Base-by-base conservation (phyloP, 2,888 invertebrate genomes). In the Lasioglossum oenotherae region DNA sequence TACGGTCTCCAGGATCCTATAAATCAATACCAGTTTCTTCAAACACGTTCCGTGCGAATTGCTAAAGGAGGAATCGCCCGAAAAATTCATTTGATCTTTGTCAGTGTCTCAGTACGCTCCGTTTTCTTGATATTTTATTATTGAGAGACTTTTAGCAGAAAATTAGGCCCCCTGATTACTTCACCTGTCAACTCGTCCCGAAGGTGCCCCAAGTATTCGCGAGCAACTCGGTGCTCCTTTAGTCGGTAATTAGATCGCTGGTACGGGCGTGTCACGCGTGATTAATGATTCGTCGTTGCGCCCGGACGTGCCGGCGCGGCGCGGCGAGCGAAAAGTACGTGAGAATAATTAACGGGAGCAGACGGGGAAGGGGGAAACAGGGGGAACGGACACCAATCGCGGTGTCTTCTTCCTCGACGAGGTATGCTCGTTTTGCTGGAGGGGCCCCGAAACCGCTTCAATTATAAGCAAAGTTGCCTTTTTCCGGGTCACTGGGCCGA, bases 401-500 rank as follows among this genome's bases (percentile, higher is more conserved):
- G 57, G 72, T 57, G 44, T 72, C 27, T 75, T 71, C 83, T 53
- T 78, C 69, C 27, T 73, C 75, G 74, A 57, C 69, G 73, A 10
- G n/a, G 23, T 53, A 10, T 23, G 53, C 53, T 53, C 44, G 75
- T 60, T 35, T 35, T 23, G 60, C 46, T 23, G 27, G 23, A 75
- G 49, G 72, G 64, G 49, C 41, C 41, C 23, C 64, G 80, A 83
- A 84, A 90, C 80, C 71, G 81, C 82, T 86, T 84, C 79, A 88
- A 92, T 92, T 89, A 91, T 88, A 89, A 87, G 91, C 90, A 91
- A 91, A 89, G 87, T 80, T 74, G 84, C 89, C 85, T 92, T 94
- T 41, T 94, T 94, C 92, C 93, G 93, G 94, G 94, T 94, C 93
- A 94, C 94, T 95, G 94, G 94, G 94, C 92, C 94, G 93, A 53